Percentiles rank a stretch among this genome's conserved stretches.
Evolutionary conservation across 2,888 invertebrate genomes (phyloP).

Genomic region (Leucophenga maculata): DNA sequence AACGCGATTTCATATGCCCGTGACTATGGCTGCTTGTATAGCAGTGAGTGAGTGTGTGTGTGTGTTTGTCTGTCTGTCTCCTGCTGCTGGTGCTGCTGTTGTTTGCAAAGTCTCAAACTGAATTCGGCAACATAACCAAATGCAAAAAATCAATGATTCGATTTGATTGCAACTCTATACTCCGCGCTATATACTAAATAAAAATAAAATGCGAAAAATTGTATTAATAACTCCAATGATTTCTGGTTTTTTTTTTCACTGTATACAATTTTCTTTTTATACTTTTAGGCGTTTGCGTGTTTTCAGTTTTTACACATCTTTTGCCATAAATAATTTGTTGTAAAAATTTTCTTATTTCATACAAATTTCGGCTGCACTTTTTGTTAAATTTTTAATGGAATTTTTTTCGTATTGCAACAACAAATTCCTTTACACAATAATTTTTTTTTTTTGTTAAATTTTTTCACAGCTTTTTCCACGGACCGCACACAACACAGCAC

Average conservation of each 20-base stretch:
- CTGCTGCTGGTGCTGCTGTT: not conserved
- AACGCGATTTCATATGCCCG: not conserved
- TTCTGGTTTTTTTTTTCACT: constrained; percentile 1
- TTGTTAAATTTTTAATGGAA: constrained; percentile 1
- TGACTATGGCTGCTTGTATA: constrained; percentile 11
- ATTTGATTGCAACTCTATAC: constrained; percentile 26
- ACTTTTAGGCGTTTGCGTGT: constrained; percentile 11
- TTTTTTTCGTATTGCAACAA: not conserved
- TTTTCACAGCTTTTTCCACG: constrained; percentile 19
- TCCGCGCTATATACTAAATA: not conserved
- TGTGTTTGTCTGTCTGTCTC: constrained; percentile 26
- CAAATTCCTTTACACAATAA: not conserved
- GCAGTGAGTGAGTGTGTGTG: constrained; percentile 31
- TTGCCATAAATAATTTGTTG: constrained; percentile 38
- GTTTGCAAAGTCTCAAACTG: constrained; percentile 16
- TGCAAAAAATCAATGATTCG: constrained; percentile 58
- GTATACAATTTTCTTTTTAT: constrained; percentile 10
- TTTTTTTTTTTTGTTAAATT: constrained; percentile 34
- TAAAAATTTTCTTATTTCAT: not conserved
- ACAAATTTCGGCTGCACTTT: not conserved
- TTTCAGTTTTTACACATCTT: constrained; percentile 5
- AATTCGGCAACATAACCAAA: constrained; percentile 47
- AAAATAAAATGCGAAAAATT: constrained; percentile 34
- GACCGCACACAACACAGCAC: constrained; percentile 21
- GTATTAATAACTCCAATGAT: too few species aligned